Percentiles rank a stretch among this genome's conserved stretches.
phyloP scores from a whole-genome alignment of 1,140 invertebrate genomes.

The Drosophila pseudoobscura region DNA sequence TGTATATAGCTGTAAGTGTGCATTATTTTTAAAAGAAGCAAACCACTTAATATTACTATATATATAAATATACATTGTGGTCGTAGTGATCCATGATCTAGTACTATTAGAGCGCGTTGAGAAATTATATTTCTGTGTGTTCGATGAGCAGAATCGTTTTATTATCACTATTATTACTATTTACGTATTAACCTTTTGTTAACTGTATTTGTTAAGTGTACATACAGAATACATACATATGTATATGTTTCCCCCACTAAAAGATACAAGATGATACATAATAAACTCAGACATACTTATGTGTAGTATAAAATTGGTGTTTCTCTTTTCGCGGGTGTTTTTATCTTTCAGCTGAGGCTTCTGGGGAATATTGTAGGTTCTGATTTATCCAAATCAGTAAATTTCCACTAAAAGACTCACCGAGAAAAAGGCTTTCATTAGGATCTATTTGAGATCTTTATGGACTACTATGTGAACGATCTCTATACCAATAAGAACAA shows the following conservation, averaged over 20 bases:
- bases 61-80: conserved; percentile 19
- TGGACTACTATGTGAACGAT: too few species aligned
- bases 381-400: too few species aligned
- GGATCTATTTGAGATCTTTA: too few species aligned
- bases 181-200: conserved; percentile 52
- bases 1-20: conserved; percentile 80
- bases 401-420: too few species aligned
- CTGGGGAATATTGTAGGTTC: too few species aligned
- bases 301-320: conserved; percentile 40
- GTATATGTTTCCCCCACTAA: conserved; percentile 62
- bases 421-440: too few species aligned
- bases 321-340: too few species aligned
- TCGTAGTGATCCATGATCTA: conserved; percentile 52
- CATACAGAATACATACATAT: conserved; percentile 64
- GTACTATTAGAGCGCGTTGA: conserved; percentile 44
- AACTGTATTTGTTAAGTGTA: conserved; percentile 68
- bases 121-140: conserved; percentile 49
- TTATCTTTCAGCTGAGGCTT: too few species aligned
- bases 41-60: conserved; percentile 44
- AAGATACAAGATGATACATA: conserved; percentile 47
- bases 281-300: conserved; percentile 71
- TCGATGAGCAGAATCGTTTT: conserved; percentile 32
- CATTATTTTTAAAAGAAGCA: conserved; percentile 60
- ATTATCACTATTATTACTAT: conserved; percentile 44
- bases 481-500: too few species aligned